These are phyloP conservation scores for Cantharis flavilabris DNA, from an alignment of 2,888 invertebrate genomes.

Conservation along the genomic window DNA sequence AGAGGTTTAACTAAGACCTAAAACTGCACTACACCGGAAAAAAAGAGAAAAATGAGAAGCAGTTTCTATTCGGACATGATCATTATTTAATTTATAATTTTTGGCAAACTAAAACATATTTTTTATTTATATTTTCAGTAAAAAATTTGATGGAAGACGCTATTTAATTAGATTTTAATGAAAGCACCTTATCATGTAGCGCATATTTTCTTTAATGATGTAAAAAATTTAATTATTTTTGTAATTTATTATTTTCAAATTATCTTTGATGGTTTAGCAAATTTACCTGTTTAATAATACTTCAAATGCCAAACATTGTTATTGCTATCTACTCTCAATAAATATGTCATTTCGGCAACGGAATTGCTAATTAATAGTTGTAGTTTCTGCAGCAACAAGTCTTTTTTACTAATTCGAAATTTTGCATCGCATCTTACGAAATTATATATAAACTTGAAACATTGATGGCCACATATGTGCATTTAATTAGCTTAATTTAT, in stretches of 20 bases:
- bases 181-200: not conserved
- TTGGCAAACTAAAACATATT: not conserved
- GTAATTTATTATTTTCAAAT: not conserved
- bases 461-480: not conserved
- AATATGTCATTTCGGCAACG: not conserved
- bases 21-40: not conserved
- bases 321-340: not conserved
- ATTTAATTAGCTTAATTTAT: not conserved
- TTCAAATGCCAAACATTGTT: not conserved
- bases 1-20: too few relatives aligned
- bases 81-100: not conserved
- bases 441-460: not conserved
- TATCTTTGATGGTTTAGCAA: not conserved
- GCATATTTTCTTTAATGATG: not conserved
- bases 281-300: not conserved
- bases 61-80: not conserved
- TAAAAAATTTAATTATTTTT: not conserved
- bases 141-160: not conserved
- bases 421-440: not conserved
- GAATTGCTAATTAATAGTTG: not conserved
- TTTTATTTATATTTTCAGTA: not conserved
- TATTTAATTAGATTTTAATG: not conserved
- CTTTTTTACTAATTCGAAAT: not conserved
- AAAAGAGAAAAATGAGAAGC: not conserved
- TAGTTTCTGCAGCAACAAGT: not conserved